Base-by-base conservation (phyloP, 1,140 invertebrate species). In the Camponotus pennsylvanicus region DNA sequence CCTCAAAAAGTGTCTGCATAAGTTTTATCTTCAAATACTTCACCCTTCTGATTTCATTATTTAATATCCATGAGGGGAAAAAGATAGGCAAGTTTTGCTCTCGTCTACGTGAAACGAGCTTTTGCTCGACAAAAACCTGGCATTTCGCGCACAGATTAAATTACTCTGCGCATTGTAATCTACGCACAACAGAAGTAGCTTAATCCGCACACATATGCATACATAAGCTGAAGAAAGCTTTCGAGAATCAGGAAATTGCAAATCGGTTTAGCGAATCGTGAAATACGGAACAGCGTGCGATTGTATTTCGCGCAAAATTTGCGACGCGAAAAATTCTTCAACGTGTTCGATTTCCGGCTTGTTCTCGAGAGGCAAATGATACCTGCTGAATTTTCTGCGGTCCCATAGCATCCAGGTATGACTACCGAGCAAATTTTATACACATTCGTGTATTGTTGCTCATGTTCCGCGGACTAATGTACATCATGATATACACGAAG, bases 181-280 rank as follows among this genome's bases (percentile, higher is more conserved):
- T 18, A 52, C 15, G 49, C 49, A 52, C 49, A 52, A 52, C 49
- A 52, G 49, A 18, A 5, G 49, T 2, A 15, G 15, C 8, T 32
- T n/a, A 42, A 52, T n/a, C 6, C 2, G 49, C 7, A 42, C 32
- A 34, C 11, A 18, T 52, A 15, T 9, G 15, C 21, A 13, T 18
- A 6, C 40, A 34, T 2, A 27, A 52, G 34, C 21, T 15, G n/a
- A 37, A 18, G 42, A 45, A 40, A 63, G 27, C 3, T 45, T 27
- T 11, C 42, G 11, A 55, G 63, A 79, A 40, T 3, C 55, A 11
- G 69, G 27, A 83, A 75, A 63, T 73, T 83, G 69, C 69, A 5
- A 52, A 61, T 82, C 40, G 55, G 40, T 73, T 61, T 82, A 27
- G 9, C 52, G 18, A 55, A 71, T 59, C n/a, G 32, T 13, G 49